Base-by-base conservation (phyloP, 37 sponge, comb jelly and placozoan species). In the Ephydatia muelleri region DNA sequence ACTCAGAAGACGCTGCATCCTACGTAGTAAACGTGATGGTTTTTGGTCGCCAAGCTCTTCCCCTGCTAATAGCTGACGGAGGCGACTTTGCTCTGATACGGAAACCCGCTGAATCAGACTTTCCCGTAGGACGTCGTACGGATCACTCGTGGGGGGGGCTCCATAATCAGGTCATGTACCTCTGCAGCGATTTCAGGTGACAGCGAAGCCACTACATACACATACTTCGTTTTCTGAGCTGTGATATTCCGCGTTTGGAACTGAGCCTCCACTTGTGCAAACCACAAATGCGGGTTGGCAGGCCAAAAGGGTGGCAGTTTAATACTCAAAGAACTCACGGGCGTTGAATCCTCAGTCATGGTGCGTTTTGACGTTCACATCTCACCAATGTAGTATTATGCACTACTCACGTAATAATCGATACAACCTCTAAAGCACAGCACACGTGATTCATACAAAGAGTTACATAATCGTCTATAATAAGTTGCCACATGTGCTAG, bases 31-130 rank as follows among this genome's bases (percentile, higher is more conserved):
- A 68, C 68, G 82, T 21, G 70, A 36, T 35, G 70, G 82, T n/a
- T 81, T 67, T 35, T n/a, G 11, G 82, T 81, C 82, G 19, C 82
- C 82, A 26, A 81, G 82, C 49, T 81, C 82, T 4, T 81, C 82
- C 25, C 43, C 35, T 32, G 26, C 30, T 34, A 81, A 68, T 6
- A 81, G 82, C 26, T 68, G 69, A 43, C 47, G 47, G 47, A 43
- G 47, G 47, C 47, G 47, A 43, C 47, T 43, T 81, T 81, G 82
- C 71, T 81, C 82, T 29, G 74, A 83, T 28, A 49, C 75, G 14
- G 75, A 27, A 23, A 74, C 73, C n/a, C 64, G 38, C 11, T 72
- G 23, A 30, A 72, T 48, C 31, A 83, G 83, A 2, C 1, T 28
- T 6, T 30, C 9, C 37, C 40, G 35, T 33, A 83, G 64, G 3